Percentiles rank a stretch among this genome's conserved stretches.
Conservation (phyloP, 2,797 vertebrate genomes). For the Coranthus polyacanthus region DNA sequence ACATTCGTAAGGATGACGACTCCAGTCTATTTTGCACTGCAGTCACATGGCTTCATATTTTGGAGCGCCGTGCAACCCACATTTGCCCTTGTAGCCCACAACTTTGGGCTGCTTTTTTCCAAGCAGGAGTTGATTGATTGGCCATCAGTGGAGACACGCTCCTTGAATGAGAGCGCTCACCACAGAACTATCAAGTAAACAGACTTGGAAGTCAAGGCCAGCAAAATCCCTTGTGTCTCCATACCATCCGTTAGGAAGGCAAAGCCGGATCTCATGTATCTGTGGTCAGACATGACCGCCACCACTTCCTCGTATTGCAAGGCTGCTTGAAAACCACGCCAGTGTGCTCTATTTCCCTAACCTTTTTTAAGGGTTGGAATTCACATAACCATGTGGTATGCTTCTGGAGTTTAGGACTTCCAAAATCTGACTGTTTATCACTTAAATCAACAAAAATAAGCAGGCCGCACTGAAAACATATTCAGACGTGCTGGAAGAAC, state of each 20-base stretch:
- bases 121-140: conserved; percentile 81
- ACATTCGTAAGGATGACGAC: conserved; percentile 37
- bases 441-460: conserved; percentile 74
- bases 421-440: conserved; percentile 75
- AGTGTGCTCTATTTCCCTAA: conserved; percentile 76
- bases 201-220: conserved; percentile 85
- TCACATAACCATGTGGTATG: conserved; percentile 80
- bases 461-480: conserved; percentile 58
- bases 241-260: conserved; percentile 83
- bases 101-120: conserved; percentile 63
- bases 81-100: conserved; percentile 67
- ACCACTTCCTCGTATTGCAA: conserved; percentile 87
- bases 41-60: conserved; percentile 65
- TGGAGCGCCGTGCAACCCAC: conserved; percentile 52
- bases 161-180: conserved; percentile 64
- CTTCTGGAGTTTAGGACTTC: conserved; percentile 76
- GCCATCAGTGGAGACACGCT: conserved; percentile 82
- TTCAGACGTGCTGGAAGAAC: conserved; percentile 37
- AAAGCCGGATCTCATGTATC: conserved; percentile 86
- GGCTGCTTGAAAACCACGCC: conserved; percentile 81
- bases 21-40: conserved; percentile 36
- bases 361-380: conserved; percentile 77
- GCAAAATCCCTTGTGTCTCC: conserved; percentile 83
- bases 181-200: conserved; percentile 81
- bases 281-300: conserved; percentile 86